phyloP scores from a whole-genome alignment of 2,888 invertebrate genomes.

The Lochmaea crataegi region DNA sequence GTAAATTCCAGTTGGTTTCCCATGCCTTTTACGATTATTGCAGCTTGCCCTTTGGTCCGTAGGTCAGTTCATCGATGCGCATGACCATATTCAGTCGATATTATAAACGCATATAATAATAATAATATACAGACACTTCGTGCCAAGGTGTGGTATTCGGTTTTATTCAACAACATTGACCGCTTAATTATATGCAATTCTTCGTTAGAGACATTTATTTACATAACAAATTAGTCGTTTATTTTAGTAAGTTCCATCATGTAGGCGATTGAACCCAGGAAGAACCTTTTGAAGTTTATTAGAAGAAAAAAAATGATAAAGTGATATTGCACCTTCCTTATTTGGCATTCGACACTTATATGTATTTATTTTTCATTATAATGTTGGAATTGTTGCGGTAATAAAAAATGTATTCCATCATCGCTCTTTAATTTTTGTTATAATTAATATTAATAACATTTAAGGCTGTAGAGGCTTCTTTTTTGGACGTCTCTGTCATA shows the following conservation, averaged over 20 bases:
- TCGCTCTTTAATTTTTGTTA: too few relatives aligned
- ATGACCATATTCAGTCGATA: constrained; percentile 1
- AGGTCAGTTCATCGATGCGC: neutral
- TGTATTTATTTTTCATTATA: neutral
- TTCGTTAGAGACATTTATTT: constrained; percentile 31
- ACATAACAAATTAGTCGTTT: constrained; percentile 31
- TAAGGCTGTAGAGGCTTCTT: too few relatives aligned
- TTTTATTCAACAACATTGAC: constrained; percentile 29
- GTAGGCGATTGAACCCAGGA: constrained; percentile 29
- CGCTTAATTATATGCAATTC: constrained; percentile 28
- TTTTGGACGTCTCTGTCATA: too few relatives aligned
- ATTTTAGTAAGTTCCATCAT: constrained; percentile 24
- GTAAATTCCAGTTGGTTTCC: neutral
- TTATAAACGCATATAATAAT: constrained; percentile 1
- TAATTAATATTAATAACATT: too few relatives aligned
- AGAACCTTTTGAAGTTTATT: constrained; percentile 14
- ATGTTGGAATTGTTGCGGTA: neutral
- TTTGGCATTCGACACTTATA: neutral
- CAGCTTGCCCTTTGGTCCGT: neutral
- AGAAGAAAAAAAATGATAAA: constrained; percentile 7
- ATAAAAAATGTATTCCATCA: too few relatives aligned
- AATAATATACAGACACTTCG: constrained; percentile 23
- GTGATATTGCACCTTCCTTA: constrained; percentile 18
- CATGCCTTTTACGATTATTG: neutral
- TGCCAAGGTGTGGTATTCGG: constrained; percentile 36